Conservation (phyloP, 2,797 vertebrate genomes). For the Streptopelia turtur region DNA sequence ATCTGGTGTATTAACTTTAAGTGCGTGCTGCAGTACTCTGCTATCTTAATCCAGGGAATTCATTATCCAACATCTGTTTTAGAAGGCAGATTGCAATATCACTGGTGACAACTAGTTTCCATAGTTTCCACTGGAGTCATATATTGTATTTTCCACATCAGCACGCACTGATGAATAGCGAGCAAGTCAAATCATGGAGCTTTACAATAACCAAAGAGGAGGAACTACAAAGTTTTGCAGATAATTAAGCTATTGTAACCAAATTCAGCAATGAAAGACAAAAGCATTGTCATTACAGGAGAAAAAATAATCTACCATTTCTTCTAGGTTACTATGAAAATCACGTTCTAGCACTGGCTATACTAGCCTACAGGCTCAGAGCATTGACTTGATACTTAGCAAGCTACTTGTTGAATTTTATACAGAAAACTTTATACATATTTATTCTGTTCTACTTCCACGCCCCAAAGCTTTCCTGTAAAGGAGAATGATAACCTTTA, state of each 20-base stretch:
- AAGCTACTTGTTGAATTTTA: not conserved
- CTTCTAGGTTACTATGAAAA: not conserved
- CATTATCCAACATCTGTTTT: slow-evolving; percentile 71
- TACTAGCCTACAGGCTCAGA: not conserved
- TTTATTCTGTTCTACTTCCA: not conserved
- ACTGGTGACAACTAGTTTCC: slow-evolving; percentile 30
- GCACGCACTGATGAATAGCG: slow-evolving; percentile 49
- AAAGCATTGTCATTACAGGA: not conserved
- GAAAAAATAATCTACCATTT: not conserved
- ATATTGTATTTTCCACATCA: slow-evolving; percentile 57
- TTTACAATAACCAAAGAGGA: slow-evolving; percentile 11
- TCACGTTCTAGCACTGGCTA: not conserved
- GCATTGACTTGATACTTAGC: not conserved
- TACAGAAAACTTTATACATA: not conserved
- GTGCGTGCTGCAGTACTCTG: slow-evolving; percentile 43
- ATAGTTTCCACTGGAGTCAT: slow-evolving; percentile 53
- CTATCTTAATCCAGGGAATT: slow-evolving; percentile 68
- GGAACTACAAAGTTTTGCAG: slow-evolving; percentile 11
- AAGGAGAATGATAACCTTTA: not conserved
- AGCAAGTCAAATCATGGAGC: slow-evolving; percentile 30
- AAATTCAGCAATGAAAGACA: slow-evolving; percentile 30
- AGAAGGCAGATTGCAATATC: slow-evolving; percentile 48
- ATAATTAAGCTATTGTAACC: slow-evolving; percentile 9
- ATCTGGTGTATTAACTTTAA: slow-evolving; percentile 62
- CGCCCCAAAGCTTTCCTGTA: not conserved